Percentiles rank a stretch among this genome's conserved stretches.
Conservation (phyloP, 2,113 vertebrate species). For the Indri indri region DNA sequence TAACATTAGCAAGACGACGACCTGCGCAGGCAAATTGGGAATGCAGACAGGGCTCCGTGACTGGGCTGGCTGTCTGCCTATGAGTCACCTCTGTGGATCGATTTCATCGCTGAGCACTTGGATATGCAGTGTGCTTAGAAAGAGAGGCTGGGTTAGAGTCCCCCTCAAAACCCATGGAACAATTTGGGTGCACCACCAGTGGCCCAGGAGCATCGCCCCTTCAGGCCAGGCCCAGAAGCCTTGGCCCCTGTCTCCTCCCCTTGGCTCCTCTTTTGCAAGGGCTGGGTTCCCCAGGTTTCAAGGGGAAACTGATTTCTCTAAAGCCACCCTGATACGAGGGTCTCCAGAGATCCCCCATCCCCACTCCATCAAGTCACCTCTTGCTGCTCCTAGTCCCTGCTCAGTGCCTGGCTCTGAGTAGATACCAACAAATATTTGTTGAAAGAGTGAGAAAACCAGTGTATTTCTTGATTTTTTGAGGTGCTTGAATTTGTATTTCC, state of each 20-base stretch:
- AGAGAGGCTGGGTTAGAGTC: not conserved
- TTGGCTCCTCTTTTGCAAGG: not conserved
- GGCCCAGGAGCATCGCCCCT: not conserved
- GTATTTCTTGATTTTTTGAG: not conserved
- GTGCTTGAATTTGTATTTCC: not conserved
- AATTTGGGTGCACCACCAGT: not conserved
- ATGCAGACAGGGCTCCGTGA: constrained; percentile 56
- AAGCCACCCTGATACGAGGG: not conserved
- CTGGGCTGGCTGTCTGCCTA: constrained; percentile 11
- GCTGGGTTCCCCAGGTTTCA: not conserved
- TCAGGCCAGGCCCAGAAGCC: not conserved
- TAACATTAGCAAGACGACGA: constrained; percentile 46
- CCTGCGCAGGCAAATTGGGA: constrained; percentile 34
- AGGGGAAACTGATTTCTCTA: not conserved
- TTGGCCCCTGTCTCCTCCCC: not conserved
- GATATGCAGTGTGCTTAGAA: constrained; percentile 1
- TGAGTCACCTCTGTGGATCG: constrained; percentile 51
- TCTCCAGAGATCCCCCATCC: not conserved
- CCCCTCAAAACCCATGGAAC: not conserved
- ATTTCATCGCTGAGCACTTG: not conserved
- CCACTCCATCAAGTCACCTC: not conserved
- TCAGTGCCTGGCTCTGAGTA: not conserved
- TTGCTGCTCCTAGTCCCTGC: not conserved
- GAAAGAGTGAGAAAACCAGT: not conserved
- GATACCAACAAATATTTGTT: not conserved